These are phyloP conservation scores for Oncorhynchus keta DNA, from an alignment of 2,113 vertebrate species.

Conservation along the genomic window DNA sequence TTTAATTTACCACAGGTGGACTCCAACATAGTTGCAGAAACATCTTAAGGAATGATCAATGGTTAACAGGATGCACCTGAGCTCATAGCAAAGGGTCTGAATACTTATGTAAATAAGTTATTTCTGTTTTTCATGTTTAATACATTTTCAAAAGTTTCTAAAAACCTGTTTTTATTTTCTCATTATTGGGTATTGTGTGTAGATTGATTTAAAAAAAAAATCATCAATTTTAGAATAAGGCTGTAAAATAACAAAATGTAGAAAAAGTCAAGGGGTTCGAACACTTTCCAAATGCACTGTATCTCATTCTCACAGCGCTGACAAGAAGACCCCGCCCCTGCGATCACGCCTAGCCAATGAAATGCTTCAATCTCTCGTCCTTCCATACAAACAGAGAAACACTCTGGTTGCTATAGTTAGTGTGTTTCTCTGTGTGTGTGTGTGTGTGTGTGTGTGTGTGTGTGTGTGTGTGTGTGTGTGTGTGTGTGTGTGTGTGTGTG, in stretches of 20 bases:
- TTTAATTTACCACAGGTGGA: too few species aligned
- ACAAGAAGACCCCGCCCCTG: background rate
- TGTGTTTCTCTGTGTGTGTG: background rate
- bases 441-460: too few species aligned
- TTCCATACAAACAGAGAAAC: slow-evolving; percentile 1
- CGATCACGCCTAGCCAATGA: background rate
- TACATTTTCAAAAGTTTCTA: too few species aligned
- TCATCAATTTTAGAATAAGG: slow-evolving; percentile 31
- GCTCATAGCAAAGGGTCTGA: too few species aligned
- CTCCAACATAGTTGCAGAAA: too few species aligned
- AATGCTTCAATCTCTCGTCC: background rate
- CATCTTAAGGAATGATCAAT: too few species aligned
- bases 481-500: background rate
- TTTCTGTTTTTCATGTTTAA: too few species aligned
- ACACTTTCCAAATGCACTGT: slow-evolving; percentile 29
- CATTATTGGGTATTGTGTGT: slow-evolving; percentile 23
- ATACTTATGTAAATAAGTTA: too few species aligned
- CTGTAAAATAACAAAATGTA: slow-evolving; percentile 63
- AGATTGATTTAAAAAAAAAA: slow-evolving; percentile 17
- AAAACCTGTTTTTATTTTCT: too few species aligned
- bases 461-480: background rate
- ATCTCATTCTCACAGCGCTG: slow-evolving; percentile 34
- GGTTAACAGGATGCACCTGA: too few species aligned
- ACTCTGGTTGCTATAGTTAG: slow-evolving; percentile 6
- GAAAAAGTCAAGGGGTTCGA: slow-evolving; percentile 37